These are phyloP conservation scores for Agapetus fuscipes DNA, from an alignment of 2,888 invertebrate genomes.

Conservation along the genomic window DNA sequence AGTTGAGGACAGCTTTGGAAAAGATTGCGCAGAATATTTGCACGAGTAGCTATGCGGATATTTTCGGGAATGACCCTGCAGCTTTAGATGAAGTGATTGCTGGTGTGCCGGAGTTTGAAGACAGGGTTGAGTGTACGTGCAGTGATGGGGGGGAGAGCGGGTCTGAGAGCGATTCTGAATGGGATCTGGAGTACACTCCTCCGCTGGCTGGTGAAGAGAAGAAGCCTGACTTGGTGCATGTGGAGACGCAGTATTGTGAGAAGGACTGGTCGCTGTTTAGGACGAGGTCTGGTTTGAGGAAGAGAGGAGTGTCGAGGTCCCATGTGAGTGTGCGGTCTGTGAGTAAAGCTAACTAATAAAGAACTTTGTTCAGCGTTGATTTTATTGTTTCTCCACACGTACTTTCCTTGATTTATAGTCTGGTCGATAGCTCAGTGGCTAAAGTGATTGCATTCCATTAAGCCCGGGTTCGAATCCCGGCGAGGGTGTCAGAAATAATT, in stretches of 20 bases:
- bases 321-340: too few relatives aligned
- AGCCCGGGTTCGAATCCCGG: too few relatives aligned
- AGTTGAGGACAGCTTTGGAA: constrained; percentile 40
- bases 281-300: too few relatives aligned
- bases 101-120: constrained; percentile 35
- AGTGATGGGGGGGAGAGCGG: constrained; percentile 35
- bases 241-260: constrained; percentile 51
- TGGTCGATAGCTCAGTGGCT: too few relatives aligned
- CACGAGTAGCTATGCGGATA: constrained; percentile 45
- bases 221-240: constrained; percentile 42
- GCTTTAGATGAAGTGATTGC: constrained; percentile 41
- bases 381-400: too few relatives aligned
- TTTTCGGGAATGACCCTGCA: constrained; percentile 37
- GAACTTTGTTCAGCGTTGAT: too few relatives aligned
- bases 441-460: too few relatives aligned
- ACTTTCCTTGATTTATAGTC: too few relatives aligned
- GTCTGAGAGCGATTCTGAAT: constrained; percentile 50
- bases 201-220: constrained; percentile 55
- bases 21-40: constrained; percentile 39
- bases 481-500: too few relatives aligned
- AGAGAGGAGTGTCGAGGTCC: too few relatives aligned
- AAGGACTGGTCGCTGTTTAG: constrained; percentile 41
- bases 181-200: constrained; percentile 63
- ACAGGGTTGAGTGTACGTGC: constrained; percentile 38
- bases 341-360: too few relatives aligned